Evolutionary conservation across 1,140 invertebrate species (phyloP), one percentile per base, ranked within the genome.

Genomic region (Aphidius ervi): DNA sequence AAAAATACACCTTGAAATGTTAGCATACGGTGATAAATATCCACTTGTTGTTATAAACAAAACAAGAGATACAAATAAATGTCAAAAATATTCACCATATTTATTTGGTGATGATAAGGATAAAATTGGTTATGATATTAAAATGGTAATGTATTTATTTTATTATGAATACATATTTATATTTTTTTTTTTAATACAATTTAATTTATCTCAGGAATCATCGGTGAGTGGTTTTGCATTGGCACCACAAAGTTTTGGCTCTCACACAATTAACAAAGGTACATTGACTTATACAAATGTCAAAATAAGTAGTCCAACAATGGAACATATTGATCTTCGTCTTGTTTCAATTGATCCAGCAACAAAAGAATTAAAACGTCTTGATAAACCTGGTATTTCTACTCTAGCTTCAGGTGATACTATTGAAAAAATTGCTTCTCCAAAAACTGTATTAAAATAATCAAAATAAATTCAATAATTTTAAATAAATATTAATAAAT

Each of bases 201-300:
- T 16, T 16, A 54, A 54, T 39, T 10, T 54, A 16, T 41, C 16
- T 4, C 9, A 54, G 9, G 4, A 9, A 42, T 54, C 52, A n/a
- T 54, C 52, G 1, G 37, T 52, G 9, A 52, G 31, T 3, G 49
- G 40, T 39, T 52, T 39, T 23, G 49, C n/a, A 39, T 9, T 52
- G 7, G 49, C 49, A 5, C 49, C 49, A 7, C 23, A 9, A 9
- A 52, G 49, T 39, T 52, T 52, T 9, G 49, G 49, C 20, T 52
- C 42, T 52, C n/a, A 59, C 65, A 67, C 63, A 67, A 63, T 63
- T 59, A 60, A 62, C 61, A 65, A 60, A 43, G 42, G 42, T 10
- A 8, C 9, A 7, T 43, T 43, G 7, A 43, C 7, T 3, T 10
- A 8, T 43, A 7, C 9, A 16, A 58, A 58, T 49, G 23, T 37